Base-by-base conservation (phyloP, 2,797 vertebrate genomes). In the Liparis tanakae region DNA sequence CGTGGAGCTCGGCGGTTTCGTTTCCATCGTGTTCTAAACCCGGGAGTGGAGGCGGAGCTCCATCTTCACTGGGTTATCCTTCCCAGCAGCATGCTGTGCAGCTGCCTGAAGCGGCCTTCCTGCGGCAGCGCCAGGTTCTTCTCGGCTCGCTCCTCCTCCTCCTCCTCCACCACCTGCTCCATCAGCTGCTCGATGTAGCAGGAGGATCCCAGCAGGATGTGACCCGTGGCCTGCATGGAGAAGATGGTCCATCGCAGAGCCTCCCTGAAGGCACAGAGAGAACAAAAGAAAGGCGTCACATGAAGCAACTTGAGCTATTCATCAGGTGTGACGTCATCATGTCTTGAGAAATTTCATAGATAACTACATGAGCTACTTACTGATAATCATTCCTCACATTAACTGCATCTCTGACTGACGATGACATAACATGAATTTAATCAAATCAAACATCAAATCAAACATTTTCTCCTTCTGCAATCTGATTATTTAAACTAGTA, bases 121-220 rank as follows among this genome's bases (percentile, higher is more conserved):
- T 87, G 89, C 4, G 88, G 87, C 59, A 90, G 79, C 6, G 46
- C 72, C 60, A 91, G 67, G 8, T 72, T 73, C 67, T 72, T 89
- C 71, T 93, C 92, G 0, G 36, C 87, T 59, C 69, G 93, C 68
- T 95, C 95, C 0, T 95, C 94, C 61, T 95, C 94, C 63, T 95
- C 41, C 41, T 41, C 39, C 39, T 39, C 94, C 1, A 97, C 95
- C 88, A 99, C 39, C 39, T 39, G 94, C 1, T 97, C 95, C 88
- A 99, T 92, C 64, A 98, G 90, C 82, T 96, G 96, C 90, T 97
- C 96, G 72, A 99, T 94, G 88, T 99, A 98, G 82, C 94, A 95
- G 56, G 97, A 98, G 48, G 96, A 96, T 72, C 97, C 96, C 0
- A 99, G 94, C 72, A 99, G 92, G 87, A 98, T 67, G 6, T 99